Evolutionary conservation across 2,888 invertebrate genomes (phyloP).

Genomic region (Coenonympha arcania): DNA sequence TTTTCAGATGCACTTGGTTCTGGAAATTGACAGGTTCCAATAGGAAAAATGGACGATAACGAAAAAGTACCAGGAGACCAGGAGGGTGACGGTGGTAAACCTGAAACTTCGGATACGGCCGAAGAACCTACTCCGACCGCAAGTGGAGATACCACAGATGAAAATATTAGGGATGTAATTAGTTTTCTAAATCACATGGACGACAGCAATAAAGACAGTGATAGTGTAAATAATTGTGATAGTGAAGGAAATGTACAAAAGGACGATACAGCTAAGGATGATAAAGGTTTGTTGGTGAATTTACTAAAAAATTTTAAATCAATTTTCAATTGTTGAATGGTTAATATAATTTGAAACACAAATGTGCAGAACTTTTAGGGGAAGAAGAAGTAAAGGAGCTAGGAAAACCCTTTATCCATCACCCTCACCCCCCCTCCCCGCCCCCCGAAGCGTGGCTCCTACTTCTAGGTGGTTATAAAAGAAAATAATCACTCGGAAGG

Average conservation of each 20-base stretch:
- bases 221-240: constrained; percentile 40
- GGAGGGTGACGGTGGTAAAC: constrained; percentile 27
- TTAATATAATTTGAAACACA: too few relatives aligned
- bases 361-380: too few relatives aligned
- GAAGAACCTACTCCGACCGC: constrained; percentile 20
- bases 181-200: constrained; percentile 55
- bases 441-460: too few relatives aligned
- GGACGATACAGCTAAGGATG: background rate
- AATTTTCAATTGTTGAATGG: too few relatives aligned
- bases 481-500: too few relatives aligned
- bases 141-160: constrained; percentile 30
- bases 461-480: too few relatives aligned
- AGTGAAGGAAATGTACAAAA: constrained; percentile 30
- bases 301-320: too few relatives aligned
- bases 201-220: constrained; percentile 37
- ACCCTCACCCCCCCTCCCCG: too few relatives aligned
- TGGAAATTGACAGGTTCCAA: constrained; percentile 38
- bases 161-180: constrained; percentile 28
- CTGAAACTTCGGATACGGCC: background rate
- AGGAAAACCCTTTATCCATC: too few relatives aligned
- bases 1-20: constrained; percentile 49
- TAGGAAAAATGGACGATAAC: constrained; percentile 60
- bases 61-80: constrained; percentile 40
- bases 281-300: background rate
- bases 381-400: too few relatives aligned